Base-by-base conservation (phyloP, 2,113 vertebrate genomes). In the Dipodomys spectabilis region DNA sequence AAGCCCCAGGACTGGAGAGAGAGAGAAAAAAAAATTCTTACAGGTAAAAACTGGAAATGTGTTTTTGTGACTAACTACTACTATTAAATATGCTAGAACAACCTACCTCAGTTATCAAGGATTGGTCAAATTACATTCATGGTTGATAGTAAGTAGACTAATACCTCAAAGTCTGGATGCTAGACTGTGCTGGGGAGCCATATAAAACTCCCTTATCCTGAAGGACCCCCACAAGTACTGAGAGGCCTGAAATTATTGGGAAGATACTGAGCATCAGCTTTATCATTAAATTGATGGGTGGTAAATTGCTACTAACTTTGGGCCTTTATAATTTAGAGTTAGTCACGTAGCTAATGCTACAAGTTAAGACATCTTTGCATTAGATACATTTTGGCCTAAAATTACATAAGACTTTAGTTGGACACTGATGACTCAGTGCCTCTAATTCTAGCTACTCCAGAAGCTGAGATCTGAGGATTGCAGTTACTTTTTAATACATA, bases 361-460 rank as follows among this genome's bases (percentile, higher is more conserved):
- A 32, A 23, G 1, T 71, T 32, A 60, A 67, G 25, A 90, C 27
- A 60, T 65, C 64, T 85, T 86, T 84, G 44, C 44, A 28, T 88
- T 69, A 92, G 32, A 81, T 74, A 81, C 53, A 81, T 32, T 74
- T 83, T 44, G 39, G 27, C 69, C 78, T 94, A 71, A 78, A 82
- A 71, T 53, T 74, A 82, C 45, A 35, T 88, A 60, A 68, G 39
- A 57, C n/a, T 32, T 90, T 45, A n/a, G 53, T n/a, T 77, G 68
- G 18, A 75, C 68, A 10, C 16, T 73, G 27, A 2, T 65, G 67
- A 53, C 20, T 49, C 53, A 57, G 53, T 16, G 53, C 53, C 15
- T 57, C 7, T 57, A 57, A 57, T 57, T 57, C 53, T 57, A 57
- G 53, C 53, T 57, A 18, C 15, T 57, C 16, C 53, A 57, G 53